Percentiles rank a stretch among this genome's conserved stretches.
Conservation (phyloP, 2,113 vertebrate genomes). For the Myiopsitta monachus region DNA sequence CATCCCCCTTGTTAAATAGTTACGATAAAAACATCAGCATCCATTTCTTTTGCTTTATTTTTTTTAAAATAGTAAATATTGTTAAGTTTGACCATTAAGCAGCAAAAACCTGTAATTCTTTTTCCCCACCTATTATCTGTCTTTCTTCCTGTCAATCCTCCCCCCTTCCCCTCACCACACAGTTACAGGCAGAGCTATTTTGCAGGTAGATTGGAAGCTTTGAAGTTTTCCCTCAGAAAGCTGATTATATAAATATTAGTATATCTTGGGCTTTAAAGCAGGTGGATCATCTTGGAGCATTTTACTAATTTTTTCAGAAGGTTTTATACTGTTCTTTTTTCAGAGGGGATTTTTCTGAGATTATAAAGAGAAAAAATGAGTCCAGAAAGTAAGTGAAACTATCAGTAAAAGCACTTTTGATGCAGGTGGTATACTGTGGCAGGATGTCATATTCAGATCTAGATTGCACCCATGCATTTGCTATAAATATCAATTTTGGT, state of each 20-base stretch:
- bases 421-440: neutral
- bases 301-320: conserved; percentile 53
- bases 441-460: conserved; percentile 20
- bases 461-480: neutral
- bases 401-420: conserved; percentile 33
- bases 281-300: conserved; percentile 16
- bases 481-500: conserved; percentile 40
- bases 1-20: neutral
- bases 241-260: conserved; percentile 56
- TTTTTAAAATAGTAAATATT: neutral
- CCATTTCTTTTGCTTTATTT: neutral
- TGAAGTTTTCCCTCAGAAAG: conserved; percentile 56
- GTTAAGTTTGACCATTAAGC: neutral
- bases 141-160: conserved; percentile 4
- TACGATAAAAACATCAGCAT: neutral
- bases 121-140: neutral
- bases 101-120: conserved; percentile 10
- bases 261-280: conserved; percentile 44
- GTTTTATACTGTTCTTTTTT: neutral
- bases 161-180: neutral
- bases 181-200: conserved; percentile 18
- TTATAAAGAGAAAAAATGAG: conserved; percentile 7
- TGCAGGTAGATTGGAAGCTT: conserved; percentile 13
- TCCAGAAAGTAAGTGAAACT: neutral
- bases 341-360: conserved; percentile 14